Evolutionary conservation across 2,888 invertebrate species (phyloP).

Genomic region (Cerceris rybyensis): DNA sequence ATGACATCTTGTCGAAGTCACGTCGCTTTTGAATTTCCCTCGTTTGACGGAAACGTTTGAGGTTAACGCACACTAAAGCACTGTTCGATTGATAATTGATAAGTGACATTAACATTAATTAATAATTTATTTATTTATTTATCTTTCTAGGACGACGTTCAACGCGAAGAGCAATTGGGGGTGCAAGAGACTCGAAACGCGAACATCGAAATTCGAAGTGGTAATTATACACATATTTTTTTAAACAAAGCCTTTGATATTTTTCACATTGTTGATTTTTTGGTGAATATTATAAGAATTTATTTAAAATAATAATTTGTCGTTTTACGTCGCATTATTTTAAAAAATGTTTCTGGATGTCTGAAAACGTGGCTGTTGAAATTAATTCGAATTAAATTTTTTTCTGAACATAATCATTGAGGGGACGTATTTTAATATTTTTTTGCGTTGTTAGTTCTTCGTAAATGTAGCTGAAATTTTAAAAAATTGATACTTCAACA

Average conservation of each 20-base stretch:
- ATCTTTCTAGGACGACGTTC: slow-evolving; percentile 26
- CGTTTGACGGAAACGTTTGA: slow-evolving; percentile 28
- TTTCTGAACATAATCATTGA: too few species aligned
- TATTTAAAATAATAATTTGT: too few species aligned
- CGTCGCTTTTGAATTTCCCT: slow-evolving; percentile 22
- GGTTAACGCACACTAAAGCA: slow-evolving; percentile 42
- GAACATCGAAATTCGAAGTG: slow-evolving; percentile 20
- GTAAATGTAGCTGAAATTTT: too few species aligned
- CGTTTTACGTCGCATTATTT: too few species aligned
- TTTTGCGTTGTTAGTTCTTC: too few species aligned
- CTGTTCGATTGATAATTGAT: not conserved
- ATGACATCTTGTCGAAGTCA: slow-evolving; percentile 18
- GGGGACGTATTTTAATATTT: too few species aligned
- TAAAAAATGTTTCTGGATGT: too few species aligned
- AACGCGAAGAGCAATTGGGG: slow-evolving; percentile 29
- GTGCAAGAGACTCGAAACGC: slow-evolving; percentile 9
- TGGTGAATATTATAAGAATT: too few species aligned
- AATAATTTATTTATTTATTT: slow-evolving; percentile 8
- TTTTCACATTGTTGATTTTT: too few species aligned
- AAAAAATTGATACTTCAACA: too few species aligned
- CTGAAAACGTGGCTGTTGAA: not conserved
- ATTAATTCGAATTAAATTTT: not conserved
- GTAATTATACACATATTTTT: slow-evolving; percentile 9
- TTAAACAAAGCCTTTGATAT: too few species aligned
- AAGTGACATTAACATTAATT: too few species aligned